Base-by-base conservation (phyloP, 2,113 vertebrate species). In the Pithys albifrons region DNA sequence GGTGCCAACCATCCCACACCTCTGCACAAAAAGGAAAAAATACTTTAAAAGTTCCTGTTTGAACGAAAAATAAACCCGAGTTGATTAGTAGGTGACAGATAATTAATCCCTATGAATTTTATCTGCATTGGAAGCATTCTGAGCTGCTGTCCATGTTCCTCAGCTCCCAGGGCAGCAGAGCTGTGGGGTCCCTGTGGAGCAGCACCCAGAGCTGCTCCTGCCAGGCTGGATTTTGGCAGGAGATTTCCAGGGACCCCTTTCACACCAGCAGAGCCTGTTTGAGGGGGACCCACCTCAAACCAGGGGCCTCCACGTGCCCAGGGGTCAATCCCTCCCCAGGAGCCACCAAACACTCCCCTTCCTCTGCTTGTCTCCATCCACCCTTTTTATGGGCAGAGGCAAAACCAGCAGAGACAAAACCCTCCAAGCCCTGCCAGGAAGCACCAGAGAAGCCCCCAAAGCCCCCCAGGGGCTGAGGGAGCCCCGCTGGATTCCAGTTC, bases 81-180 rank as follows among this genome's bases (percentile, higher is more conserved):
- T 7, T 78, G 4, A 55, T 49, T 4, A 54, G 7, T 55, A 49
- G 45, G n/a, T 22, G 79, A 27, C 13, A 61, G 59, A 27, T 37
- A 59, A 52, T 8, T 6, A 12, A 57, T 20, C 49, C 74, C 3
- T 19, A 54, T 66, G 71, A 22, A 37, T 81, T 72, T 37, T 12
- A 55, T 5, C 52, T n/a, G 41, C 76, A n/a, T 37, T 41, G 27
- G 39, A 71, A 71, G 48, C 58, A 18, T 23, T 16, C 52, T 12
- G 51, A 86, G 57, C 76, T 49, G n/a, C n/a, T 59, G 31, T 19
- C 49, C 0, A 0, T 1, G 12, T 14, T 19, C n/a, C 41, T 6
- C 2, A 16, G 6, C 31, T 14, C 76, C 33, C 19, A 19, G 24
- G 19, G n/a, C 75, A 43, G 28, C 62, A 46, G 55, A 70, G 69